Conservation (phyloP, 1,140 invertebrate genomes). For the Drosophila teissieri region DNA sequence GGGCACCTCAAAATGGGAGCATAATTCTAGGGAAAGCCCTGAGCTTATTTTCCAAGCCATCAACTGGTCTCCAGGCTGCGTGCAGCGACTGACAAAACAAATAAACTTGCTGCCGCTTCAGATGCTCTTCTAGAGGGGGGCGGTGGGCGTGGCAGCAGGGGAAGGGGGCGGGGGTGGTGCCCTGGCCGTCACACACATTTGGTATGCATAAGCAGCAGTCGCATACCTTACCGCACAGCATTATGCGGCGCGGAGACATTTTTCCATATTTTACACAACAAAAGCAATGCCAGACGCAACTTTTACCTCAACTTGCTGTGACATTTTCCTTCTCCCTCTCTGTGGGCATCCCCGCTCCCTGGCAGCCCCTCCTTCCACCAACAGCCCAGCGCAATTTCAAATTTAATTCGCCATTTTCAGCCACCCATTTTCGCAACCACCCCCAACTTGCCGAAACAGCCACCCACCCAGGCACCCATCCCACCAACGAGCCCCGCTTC, state of each 20-base stretch:
- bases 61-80: constrained; percentile 43
- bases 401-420: constrained; percentile 82
- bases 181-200: constrained; percentile 55
- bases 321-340: constrained; percentile 42
- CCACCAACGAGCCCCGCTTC: not conserved
- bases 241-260: constrained; percentile 63
- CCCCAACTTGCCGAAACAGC: constrained; percentile 1
- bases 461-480: constrained; percentile 4
- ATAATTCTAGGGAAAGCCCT: constrained; percentile 21
- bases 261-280: constrained; percentile 79
- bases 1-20: not conserved
- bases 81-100: constrained; percentile 67
- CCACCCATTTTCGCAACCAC: constrained; percentile 15
- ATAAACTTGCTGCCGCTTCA: constrained; percentile 59
- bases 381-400: constrained; percentile 71
- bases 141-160: not conserved
- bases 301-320: constrained; percentile 77
- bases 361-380: constrained; percentile 6
- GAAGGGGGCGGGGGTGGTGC: not conserved
- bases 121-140: constrained; percentile 7
- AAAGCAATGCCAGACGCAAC: constrained; percentile 62
- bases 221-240: constrained; percentile 57
- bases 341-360: no score
- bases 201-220: constrained; percentile 76
- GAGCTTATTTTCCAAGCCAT: constrained; percentile 51